Percentiles rank a stretch among this genome's conserved stretches.
These are phyloP conservation scores for Acanthopagrus latus DNA, from an alignment of 2,797 vertebrate species.

Conservation along the genomic window DNA sequence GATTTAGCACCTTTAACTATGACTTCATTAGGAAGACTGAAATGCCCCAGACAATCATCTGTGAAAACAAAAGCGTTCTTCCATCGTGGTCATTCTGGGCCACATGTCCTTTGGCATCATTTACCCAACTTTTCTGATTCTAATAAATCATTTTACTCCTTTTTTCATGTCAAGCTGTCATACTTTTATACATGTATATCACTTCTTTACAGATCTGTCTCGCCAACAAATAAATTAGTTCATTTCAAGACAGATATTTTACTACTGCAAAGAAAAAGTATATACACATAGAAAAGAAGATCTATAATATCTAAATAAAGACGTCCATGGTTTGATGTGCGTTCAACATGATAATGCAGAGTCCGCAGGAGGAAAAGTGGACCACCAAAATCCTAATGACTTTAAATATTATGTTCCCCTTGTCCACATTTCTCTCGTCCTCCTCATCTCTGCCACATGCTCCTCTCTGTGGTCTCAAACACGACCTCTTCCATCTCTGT, in stretches of 20 bases:
- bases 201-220: slow-evolving; percentile 56
- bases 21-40: slow-evolving; percentile 40
- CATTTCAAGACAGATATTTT: slow-evolving; percentile 60
- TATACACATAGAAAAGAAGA: slow-evolving; percentile 64
- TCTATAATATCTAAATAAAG: slow-evolving; percentile 51
- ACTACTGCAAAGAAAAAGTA: slow-evolving; percentile 46
- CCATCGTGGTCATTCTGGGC: slow-evolving; percentile 52
- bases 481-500: slow-evolving; percentile 31
- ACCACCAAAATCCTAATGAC: slow-evolving; percentile 42
- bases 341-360: slow-evolving; percentile 42
- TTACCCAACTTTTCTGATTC: background rate
- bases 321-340: slow-evolving; percentile 50
- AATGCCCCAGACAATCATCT: slow-evolving; percentile 33
- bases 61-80: slow-evolving; percentile 44
- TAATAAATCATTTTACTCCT: slow-evolving; percentile 25
- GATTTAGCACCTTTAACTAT: slow-evolving; percentile 58
- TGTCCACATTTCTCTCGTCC: slow-evolving; percentile 30
- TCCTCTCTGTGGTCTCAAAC: slow-evolving; percentile 43
- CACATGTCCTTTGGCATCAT: slow-evolving; percentile 29
- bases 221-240: slow-evolving; percentile 84
- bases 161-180: slow-evolving; percentile 29
- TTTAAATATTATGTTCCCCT: slow-evolving; percentile 30
- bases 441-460: slow-evolving; percentile 10
- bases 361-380: slow-evolving; percentile 39
- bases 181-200: slow-evolving; percentile 16